Evolutionary conservation across 2,888 invertebrate species (phyloP), one percentile per base, ranked within the genome.

Genomic region (Drosophila yooni): DNA sequence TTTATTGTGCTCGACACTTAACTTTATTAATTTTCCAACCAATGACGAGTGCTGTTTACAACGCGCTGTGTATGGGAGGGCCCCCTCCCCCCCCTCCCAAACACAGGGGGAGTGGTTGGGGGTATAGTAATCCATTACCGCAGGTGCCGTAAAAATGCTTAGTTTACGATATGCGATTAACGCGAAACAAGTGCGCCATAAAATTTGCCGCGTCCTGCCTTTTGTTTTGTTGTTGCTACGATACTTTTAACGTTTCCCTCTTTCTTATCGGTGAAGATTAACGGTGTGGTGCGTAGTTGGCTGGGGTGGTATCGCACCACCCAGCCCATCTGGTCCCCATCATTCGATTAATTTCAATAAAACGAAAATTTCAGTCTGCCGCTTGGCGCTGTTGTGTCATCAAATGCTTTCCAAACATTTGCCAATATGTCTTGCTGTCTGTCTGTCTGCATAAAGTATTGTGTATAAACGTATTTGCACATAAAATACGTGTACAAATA

Each of bases 151-250:
- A 90, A 84, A 87, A 87, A 82, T 90, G 90, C 87, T 90, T 90
- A 90, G 90, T 90, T 87, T 87, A 87, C 87, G 87, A 90, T 90
- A 88, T 81, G 86, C 89, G 86, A 87, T 87, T 87, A 87, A 87
- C 87, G 87, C 79, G 90, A 86, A 90, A 86, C 90, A 90, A 87
- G 86, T 89, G 79, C 88, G 86, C 83, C 90, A 88, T 86, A 88
- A 86, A 86, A 88, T 62, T 64, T 73, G 69, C 64, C 75, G 71
- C 67, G 73, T 81, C 67, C 66, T 58, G 76, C 56, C 78, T 68
- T 74, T 84, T 83, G 70, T 83, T 79, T 70, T 69, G 57, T 57
- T 65, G 53, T 51, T 54, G 48, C 61, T n/a, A 52, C 71, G 54
- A 58, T 60, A 53, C 48, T 29, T 43, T 54, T 50, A 50, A 56